A percentile compares a stretch with the other conserved stretches of the same genome.
These are phyloP conservation scores for Scolopax mira DNA, from an alignment of 2,113 vertebrate genomes.

Conservation along the genomic window DNA sequence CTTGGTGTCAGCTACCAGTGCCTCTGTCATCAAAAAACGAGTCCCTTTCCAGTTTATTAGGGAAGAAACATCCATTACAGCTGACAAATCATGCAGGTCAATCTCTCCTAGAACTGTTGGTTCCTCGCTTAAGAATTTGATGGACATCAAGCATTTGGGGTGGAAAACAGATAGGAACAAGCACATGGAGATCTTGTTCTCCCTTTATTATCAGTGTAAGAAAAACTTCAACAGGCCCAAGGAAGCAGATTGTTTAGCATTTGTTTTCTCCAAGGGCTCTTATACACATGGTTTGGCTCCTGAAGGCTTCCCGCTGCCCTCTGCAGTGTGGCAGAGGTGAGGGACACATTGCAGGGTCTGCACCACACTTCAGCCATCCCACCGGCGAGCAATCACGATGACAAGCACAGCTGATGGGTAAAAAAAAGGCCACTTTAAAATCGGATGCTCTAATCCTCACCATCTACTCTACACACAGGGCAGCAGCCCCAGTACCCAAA, in stretches of 20 bases:
- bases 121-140: background rate
- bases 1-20: background rate
- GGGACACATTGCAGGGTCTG: background rate
- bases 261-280: background rate
- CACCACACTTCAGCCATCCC: background rate
- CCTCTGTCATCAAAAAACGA: background rate
- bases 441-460: background rate
- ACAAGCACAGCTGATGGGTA: background rate
- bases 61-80: background rate
- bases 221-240: background rate
- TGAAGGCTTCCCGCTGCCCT: background rate
- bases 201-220: background rate
- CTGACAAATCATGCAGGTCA: background rate
- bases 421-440: background rate
- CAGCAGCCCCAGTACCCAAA: background rate
- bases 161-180: background rate
- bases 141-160: background rate
- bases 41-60: background rate
- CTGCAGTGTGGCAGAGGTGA: background rate
- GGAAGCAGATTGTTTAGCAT: background rate
- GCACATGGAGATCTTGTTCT: background rate
- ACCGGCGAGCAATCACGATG: background rate
- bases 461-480: background rate
- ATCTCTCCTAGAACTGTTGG: background rate
- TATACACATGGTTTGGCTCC: background rate